Evolutionary conservation across 2,797 vertebrate species (phyloP).

Genomic region (Micropoecilia bifurca): DNA sequence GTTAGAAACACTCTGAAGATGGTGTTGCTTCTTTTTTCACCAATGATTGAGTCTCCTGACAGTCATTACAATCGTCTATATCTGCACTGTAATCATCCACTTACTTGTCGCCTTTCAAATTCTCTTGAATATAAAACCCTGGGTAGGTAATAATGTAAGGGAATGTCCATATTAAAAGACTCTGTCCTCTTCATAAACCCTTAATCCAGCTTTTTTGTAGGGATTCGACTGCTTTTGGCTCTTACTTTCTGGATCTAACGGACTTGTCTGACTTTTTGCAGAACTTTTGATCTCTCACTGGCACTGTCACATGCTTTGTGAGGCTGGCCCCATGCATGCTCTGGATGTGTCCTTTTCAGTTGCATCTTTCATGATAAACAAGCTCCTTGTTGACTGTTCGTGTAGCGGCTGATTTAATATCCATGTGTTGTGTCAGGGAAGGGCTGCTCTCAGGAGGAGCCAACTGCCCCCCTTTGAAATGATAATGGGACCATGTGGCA

Average conservation of each 20-base stretch:
- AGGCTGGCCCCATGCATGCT: slow-evolving; percentile 21
- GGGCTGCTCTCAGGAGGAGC: slow-evolving; percentile 34
- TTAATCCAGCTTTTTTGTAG: neutral
- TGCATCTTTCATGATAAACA: slow-evolving; percentile 58
- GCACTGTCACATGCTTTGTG: slow-evolving; percentile 15
- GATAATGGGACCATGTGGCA: slow-evolving; percentile 74
- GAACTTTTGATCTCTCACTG: slow-evolving; percentile 48
- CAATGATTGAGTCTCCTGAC: neutral
- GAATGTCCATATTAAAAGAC: neutral
- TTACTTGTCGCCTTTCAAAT: neutral
- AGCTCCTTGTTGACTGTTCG: slow-evolving; percentile 53
- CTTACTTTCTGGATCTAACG: neutral
- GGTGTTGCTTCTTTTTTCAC: neutral
- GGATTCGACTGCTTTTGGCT: neutral
- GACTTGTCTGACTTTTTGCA: slow-evolving; percentile 1
- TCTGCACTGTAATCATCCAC: neutral
- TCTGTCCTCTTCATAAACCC: neutral
- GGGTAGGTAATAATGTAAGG: neutral
- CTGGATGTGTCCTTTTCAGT: slow-evolving; percentile 43
- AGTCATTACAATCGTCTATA: neutral
- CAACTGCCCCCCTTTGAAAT: slow-evolving; percentile 77
- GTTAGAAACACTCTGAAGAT: neutral
- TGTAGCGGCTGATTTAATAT: slow-evolving; percentile 65
- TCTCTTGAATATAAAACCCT: neutral
- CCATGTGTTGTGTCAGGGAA: slow-evolving; percentile 55